Evolutionary conservation across 2,888 invertebrate genomes (phyloP), one percentile per base, ranked within the genome.

Genomic region (Aphrophora alni): DNA sequence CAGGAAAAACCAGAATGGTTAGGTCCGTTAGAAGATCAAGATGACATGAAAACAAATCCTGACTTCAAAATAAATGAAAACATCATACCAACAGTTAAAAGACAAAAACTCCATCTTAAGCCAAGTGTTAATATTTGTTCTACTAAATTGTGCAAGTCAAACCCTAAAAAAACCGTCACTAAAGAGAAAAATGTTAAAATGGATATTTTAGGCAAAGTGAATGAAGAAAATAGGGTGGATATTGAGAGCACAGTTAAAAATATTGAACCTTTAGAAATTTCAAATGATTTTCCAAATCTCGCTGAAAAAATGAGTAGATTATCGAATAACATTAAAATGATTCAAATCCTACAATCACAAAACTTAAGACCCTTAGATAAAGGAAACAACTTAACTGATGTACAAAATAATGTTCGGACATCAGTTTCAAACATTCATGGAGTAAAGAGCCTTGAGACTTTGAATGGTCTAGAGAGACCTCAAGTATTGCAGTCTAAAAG

Each of bases 1-100:
- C 59, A 79, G 78, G 69, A 73, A 21, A 79, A 79, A 74, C 78
- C 78, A 68, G 68, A 68, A 68, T 79, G 78, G 78, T 74, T 68
- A 25, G 78, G 78, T 28, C 78, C 78, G 24, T 26, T 79, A 17
- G 78, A 68, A 74, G 78, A 78, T 0, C 73, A 77, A 7, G 27
- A 79, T 5, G 59, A 21, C 4, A 21, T 7, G 7, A 59, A 59
- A 21, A 21, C 21, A 59, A 59, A 59, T 21, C 5, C 4, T 21
- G 14, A 59, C n/a, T 59, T 59, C 21, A 59, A 59, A 59, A 21
- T 21, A 59, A 59, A 59, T 21, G 59, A 59, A n/a, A 21, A 7
- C n/a, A 7, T 59, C 4, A n/a, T 59, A 0, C 59, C 59, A 59
- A 1, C n/a, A 21, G 3, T 14, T 7, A 59, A 59, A 21, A 59